Evolutionary conservation across 2,888 invertebrate genomes (phyloP).

Genomic region (Melanostoma mellinum): DNA sequence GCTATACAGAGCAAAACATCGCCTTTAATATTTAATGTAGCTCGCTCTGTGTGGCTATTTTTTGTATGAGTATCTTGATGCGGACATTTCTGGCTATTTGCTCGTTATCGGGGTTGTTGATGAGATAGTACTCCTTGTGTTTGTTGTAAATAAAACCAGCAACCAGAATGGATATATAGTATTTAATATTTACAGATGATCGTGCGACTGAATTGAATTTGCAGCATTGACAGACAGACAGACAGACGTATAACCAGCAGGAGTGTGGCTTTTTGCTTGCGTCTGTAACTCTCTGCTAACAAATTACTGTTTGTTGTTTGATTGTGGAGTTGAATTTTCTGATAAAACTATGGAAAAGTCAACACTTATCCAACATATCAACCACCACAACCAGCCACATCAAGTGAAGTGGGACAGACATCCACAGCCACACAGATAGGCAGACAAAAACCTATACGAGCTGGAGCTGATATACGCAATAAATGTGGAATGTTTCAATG

Average conservation of each 20-base stretch:
- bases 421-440: background rate
- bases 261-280: background rate
- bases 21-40: constrained; percentile 65
- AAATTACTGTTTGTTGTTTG: constrained; percentile 69
- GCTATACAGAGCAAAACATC: background rate
- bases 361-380: constrained; percentile 39
- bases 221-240: constrained; percentile 13
- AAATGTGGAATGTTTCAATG: constrained; percentile 55
- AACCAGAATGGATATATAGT: constrained; percentile 63
- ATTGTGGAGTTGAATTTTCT: constrained; percentile 46
- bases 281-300: constrained; percentile 19
- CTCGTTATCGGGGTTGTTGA: constrained; percentile 65
- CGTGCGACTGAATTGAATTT: constrained; percentile 67
- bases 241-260: background rate
- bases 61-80: constrained; percentile 17
- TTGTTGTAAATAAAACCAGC: constrained; percentile 63
- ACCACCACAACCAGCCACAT: constrained; percentile 23
- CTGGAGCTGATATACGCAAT: constrained; percentile 26
- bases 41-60: constrained; percentile 8
- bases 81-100: constrained; percentile 65
- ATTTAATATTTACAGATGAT: constrained; percentile 67
- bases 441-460: background rate
- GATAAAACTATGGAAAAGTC: constrained; percentile 60
- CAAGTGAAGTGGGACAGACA: constrained; percentile 29
- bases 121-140: constrained; percentile 47